Percentiles rank a stretch among this genome's conserved stretches.
Conservation (phyloP, 1,140 invertebrate genomes). For the Orchestia grillus region DNA sequence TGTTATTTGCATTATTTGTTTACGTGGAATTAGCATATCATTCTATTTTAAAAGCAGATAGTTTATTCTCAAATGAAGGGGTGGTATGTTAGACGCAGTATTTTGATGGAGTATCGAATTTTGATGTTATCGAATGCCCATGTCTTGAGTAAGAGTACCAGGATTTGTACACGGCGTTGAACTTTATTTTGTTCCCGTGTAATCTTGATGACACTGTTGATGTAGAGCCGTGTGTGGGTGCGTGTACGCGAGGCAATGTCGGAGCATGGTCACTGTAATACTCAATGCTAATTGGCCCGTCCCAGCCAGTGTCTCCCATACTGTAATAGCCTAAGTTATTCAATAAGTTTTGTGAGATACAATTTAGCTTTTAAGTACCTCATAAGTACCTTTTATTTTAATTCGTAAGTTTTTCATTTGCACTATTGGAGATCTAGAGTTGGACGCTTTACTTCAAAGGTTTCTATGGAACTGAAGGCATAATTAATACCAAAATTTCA, state of each 20-base stretch:
- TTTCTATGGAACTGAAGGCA: neutral
- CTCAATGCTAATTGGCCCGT: neutral
- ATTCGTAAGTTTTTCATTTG: conserved; percentile 31
- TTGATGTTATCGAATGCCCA: neutral
- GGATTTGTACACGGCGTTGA: neutral
- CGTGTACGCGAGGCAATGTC: neutral
- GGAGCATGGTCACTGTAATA: conserved; percentile 39
- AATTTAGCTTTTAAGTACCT: conserved; percentile 38
- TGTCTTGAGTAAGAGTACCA: neutral
- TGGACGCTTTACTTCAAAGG: neutral
- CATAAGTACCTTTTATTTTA: neutral
- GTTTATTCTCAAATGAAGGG: no score
- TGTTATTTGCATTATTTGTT: neutral
- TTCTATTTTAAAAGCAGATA: no score
- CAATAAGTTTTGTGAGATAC: conserved; percentile 5
- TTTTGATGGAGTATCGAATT: neutral
- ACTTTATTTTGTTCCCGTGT: neutral
- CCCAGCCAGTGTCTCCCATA: conserved; percentile 21
- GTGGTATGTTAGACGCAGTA: no score
- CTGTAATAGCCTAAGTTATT: conserved; percentile 33
- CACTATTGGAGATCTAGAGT: conserved; percentile 37
- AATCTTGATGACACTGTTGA: neutral
- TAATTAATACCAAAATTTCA: neutral
- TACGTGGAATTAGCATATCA: neutral
- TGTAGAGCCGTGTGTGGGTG: neutral